A percentile compares a stretch with the other conserved stretches of the same genome.
Conservation (phyloP, 2,888 invertebrate species). For the Hyposoter didymator region DNA sequence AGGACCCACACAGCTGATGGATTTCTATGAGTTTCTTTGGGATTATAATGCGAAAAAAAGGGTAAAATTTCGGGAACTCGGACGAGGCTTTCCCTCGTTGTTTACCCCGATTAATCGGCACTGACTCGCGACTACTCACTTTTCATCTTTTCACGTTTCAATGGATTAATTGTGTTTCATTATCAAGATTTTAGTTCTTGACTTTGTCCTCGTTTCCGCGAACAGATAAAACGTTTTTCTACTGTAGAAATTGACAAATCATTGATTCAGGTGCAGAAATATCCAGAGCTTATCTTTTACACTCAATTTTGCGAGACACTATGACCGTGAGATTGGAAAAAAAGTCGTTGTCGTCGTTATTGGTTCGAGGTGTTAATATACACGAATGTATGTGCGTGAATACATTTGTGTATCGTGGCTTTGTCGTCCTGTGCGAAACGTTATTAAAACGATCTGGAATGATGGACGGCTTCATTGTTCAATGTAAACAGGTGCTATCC, state of each 20-base stretch:
- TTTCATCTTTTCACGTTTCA: not conserved
- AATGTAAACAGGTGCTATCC: slow-evolving; percentile 42
- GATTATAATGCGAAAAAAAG: no score
- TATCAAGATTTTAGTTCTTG: not conserved
- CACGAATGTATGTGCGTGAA: not conserved
- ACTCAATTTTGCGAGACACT: not conserved
- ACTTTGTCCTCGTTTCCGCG: not conserved
- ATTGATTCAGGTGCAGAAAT: slow-evolving; percentile 11
- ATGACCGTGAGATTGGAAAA: slow-evolving; percentile 10
- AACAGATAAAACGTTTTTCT: not conserved
- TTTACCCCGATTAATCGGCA: not conserved
- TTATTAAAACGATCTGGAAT: slow-evolving; percentile 52
- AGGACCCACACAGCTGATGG: no score
- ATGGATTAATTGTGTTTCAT: not conserved
- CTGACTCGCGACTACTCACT: not conserved
- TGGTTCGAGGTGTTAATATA: slow-evolving; percentile 36
- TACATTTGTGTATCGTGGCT: not conserved
- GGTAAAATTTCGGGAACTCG: not conserved
- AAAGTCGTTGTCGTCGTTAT: slow-evolving; percentile 55
- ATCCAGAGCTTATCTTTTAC: slow-evolving; percentile 28
- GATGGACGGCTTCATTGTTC: slow-evolving; percentile 58
- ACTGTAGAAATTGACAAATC: not conserved
- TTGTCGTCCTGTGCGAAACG: slow-evolving; percentile 4
- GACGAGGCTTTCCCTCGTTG: not conserved
- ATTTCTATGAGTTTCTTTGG: no score